phyloP scores from a whole-genome alignment of 64 coral and sea anemone species.

The Astreopora myriophthalma region DNA sequence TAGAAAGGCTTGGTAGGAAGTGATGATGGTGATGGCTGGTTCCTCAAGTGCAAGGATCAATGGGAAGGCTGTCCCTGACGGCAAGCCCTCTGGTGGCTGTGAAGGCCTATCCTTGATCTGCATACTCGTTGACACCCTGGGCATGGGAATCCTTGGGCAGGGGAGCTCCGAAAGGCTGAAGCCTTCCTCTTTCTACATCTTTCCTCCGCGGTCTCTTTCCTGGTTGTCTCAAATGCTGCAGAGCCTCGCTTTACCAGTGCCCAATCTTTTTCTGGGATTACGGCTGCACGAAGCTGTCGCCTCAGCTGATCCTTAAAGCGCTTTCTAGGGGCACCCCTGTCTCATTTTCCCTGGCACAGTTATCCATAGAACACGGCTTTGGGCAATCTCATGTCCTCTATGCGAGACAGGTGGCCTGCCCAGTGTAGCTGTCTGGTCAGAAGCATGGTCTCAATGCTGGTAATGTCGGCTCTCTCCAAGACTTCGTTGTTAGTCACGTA shows the following conservation, averaged over 20 bases:
- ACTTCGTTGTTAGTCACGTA: constrained; percentile 28
- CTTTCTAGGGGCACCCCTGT: not conserved
- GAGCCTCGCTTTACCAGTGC: not conserved
- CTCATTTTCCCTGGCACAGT: not conserved
- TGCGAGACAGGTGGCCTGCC: not conserved
- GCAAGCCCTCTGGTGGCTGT: not conserved
- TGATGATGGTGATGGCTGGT: no score
- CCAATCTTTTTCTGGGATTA: not conserved
- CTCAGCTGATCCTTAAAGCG: not conserved
- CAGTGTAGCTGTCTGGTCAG: not conserved
- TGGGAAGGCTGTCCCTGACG: not conserved
- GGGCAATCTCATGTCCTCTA: not conserved
- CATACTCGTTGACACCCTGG: not conserved
- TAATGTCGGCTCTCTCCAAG: constrained; percentile 15
- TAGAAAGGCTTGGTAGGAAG: no score
- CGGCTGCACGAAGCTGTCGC: not conserved
- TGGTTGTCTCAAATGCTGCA: not conserved
- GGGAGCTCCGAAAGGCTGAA: not conserved
- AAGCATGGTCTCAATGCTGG: constrained; percentile 13
- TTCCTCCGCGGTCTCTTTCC: not conserved
- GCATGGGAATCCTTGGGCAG: not conserved
- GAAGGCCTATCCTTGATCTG: no score
- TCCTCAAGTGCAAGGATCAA: not conserved
- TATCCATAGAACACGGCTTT: constrained; percentile 9
- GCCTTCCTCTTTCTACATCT: not conserved